Evolutionary conservation across 2,888 invertebrate species (phyloP), one percentile per base, ranked within the genome.

Genomic region (Rhorus exstirpatorius): DNA sequence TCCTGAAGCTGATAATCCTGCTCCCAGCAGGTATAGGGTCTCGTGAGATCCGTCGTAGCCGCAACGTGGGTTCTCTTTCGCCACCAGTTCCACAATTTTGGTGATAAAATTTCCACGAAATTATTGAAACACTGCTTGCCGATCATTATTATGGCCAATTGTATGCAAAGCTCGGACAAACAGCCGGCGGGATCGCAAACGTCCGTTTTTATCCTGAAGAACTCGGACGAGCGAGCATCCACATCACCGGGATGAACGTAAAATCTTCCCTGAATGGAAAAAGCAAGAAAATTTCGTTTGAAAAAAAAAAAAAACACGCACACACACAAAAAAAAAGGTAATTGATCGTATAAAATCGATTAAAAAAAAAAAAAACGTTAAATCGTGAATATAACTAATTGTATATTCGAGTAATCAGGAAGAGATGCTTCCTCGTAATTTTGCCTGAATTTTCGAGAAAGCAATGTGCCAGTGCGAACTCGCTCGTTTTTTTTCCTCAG

Each of bases 101-200:
- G 98, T 90, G 97, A 96, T 65, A 98, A 94, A 63, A 99, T 95
- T 93, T 99, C 99, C 86, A 98, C 95, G 88, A 98, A 96, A 93
- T 98, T 99, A 91, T 98, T 99, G 93, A 98, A 96, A 86, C 97
- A 95, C 92, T 99, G 99, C 90, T 99, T 99, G 26, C 98, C 99
- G 58, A 98, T 96, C 98, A 98, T 98, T 85, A 98, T 98, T 85
- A 98, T 98, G 1, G 97, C 97, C 31, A 98, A 93, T 87, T 98
- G 98, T 83, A 98, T 98, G 90, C 97, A 98, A 35, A 98, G 93
- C 88, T 98, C 98, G 0, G 97, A 98, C 3, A 99, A 94, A 90
- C 99, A 99, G 0, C 99, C 98, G 0, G 98, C 97, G 0, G 98
- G 97, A 93, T 98, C 98, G 89, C 98, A 98, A 70, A 97, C 97